phyloP scores from a whole-genome alignment of 2,888 invertebrate species.

The Ernsta delagoae region DNA sequence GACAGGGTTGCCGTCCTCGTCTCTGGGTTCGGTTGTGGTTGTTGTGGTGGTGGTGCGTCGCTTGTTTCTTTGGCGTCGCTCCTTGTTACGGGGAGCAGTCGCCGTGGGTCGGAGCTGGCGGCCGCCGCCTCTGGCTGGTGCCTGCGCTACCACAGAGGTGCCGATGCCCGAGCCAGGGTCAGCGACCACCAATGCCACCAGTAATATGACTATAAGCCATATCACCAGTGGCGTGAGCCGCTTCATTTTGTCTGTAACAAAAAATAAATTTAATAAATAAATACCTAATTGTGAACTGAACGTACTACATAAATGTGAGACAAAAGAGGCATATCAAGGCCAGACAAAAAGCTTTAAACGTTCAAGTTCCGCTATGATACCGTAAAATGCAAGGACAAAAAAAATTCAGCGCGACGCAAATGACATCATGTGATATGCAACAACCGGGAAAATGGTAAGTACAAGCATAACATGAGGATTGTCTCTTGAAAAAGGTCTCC shows the following conservation, averaged over 20 bases:
- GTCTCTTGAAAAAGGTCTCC: slow-evolving; percentile 47
- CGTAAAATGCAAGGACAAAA: too few species aligned
- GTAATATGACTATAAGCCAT: slow-evolving; percentile 69
- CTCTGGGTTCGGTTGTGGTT: slow-evolving; percentile 42
- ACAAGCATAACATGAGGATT: slow-evolving; percentile 46
- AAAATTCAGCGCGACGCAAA: slow-evolving; percentile 1
- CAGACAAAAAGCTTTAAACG: too few species aligned
- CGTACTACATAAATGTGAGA: too few species aligned
- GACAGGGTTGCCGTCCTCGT: slow-evolving; percentile 11
- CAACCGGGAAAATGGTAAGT: slow-evolving; percentile 33
- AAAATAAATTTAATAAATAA: too few species aligned
- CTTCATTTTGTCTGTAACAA: slow-evolving; percentile 68
- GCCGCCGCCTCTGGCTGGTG: slow-evolving; percentile 39
- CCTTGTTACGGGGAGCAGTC: slow-evolving; percentile 52
- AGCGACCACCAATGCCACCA: slow-evolving; percentile 76
- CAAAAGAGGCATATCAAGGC: too few species aligned
- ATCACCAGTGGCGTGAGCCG: slow-evolving; percentile 77
- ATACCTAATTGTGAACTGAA: too few species aligned
- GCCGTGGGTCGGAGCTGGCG: slow-evolving; percentile 45
- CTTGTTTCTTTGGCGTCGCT: slow-evolving; percentile 60
- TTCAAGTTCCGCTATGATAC: too few species aligned
- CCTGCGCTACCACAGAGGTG: slow-evolving; percentile 41
- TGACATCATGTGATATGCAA: slow-evolving; percentile 10
- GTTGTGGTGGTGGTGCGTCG: slow-evolving; percentile 68
- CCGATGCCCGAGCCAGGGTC: slow-evolving; percentile 56